A percentile compares a stretch with the other conserved stretches of the same genome.
Conservation (phyloP, 2,113 vertebrate genomes). For the Hippocampus guttulatus region DNA sequence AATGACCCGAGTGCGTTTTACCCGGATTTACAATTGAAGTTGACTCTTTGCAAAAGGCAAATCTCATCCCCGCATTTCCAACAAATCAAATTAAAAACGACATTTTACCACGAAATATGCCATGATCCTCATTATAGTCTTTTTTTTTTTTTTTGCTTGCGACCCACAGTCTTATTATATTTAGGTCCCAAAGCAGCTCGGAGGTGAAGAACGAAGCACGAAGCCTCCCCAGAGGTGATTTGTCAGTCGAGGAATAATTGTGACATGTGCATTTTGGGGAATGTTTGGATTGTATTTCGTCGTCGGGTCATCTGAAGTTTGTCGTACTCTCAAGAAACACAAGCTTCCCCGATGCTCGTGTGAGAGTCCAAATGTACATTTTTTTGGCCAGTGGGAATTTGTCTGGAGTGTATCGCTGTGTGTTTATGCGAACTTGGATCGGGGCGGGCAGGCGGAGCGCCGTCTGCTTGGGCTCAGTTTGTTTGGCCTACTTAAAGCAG, state of each 20-base stretch:
- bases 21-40: not conserved
- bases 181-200: not conserved
- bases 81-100: not conserved
- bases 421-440: slow-evolving; percentile 25
- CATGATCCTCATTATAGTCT: not conserved
- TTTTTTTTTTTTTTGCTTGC: not conserved
- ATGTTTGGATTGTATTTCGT: not conserved
- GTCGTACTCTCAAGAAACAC: not conserved
- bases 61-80: not conserved
- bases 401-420: slow-evolving; percentile 27
- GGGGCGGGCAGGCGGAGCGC: slow-evolving; percentile 13
- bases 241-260: not conserved
- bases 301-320: not conserved
- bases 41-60: not conserved
- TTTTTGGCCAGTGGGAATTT: not conserved
- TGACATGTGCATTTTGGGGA: not conserved
- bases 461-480: slow-evolving; percentile 33
- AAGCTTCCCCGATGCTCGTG: not conserved
- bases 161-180: not conserved
- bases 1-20: not conserved
- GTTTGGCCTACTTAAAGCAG: slow-evolving; percentile 48
- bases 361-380: not conserved
- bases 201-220: not conserved
- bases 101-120: not conserved
- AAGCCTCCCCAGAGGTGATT: not conserved